Evolutionary conservation across 2,888 invertebrate genomes (phyloP), one percentile per base, ranked within the genome.

Genomic region (Phragmatobia fuliginosa): DNA sequence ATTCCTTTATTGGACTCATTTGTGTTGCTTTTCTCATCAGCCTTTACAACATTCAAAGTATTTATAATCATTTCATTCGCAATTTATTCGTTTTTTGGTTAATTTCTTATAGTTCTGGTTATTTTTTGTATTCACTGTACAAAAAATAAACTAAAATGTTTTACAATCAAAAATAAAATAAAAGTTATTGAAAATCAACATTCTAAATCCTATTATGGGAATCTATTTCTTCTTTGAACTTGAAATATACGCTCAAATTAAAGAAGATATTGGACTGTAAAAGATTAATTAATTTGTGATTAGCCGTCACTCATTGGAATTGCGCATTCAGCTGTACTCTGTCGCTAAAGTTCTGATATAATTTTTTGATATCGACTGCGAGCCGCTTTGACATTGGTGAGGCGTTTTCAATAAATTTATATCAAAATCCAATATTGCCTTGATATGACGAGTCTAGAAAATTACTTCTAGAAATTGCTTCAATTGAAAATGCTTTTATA

Each of bases 401-500:
- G 79, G 77, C 73, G 52, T 87, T 89, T 88, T 84, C 88, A 91
- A 91, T 92, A 92, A 92, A 90, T 89, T 90, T 89, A 82, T 90
- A 92, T 92, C 90, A 90, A 88, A 91, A 90, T 89, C 88, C 91
- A 92, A 93, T 92, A 92, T 91, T 84, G 81, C 75, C 78, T 84
- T 83, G 83, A 83, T 83, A 87, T 84, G 83, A 83, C 73, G 79
- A 81, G 74, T 74, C 79, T 81, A 79, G 75, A 77, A 83, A 75
- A 68, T 73, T 77, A 65, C 72, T 79, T 77, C 76, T 75, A 80
- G 84, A 85, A 79, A 90, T 88, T 82, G 85, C 85, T 87, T 74
- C 84, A 84, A 88, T 88, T 86, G 87, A 85, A 82, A 88, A 88
- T 88, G 85, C 83, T 88, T 83, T 83, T 83, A 85, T 81, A 83